phyloP scores from a whole-genome alignment of 2,113 vertebrate genomes.

The Pseudopodoces humilis region DNA sequence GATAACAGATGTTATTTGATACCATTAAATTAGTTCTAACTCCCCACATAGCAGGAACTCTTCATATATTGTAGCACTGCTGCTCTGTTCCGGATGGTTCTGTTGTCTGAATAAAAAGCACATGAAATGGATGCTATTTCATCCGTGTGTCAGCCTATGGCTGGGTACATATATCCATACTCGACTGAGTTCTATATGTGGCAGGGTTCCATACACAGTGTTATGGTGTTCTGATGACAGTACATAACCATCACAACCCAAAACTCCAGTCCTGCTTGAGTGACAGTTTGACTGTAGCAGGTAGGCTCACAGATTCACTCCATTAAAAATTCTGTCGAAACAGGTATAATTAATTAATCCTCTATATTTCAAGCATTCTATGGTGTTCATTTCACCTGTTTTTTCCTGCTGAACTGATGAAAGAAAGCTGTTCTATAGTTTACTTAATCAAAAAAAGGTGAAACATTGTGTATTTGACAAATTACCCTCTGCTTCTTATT shows the following conservation, averaged over 20 bases:
- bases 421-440: not conserved
- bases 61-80: not conserved
- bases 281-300: not conserved
- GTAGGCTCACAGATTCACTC: not conserved
- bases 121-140: not conserved
- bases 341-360: not conserved
- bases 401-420: not conserved
- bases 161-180: not conserved
- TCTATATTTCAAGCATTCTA: not conserved
- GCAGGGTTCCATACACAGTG: not conserved
- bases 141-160: not conserved
- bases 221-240: not conserved
- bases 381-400: not conserved
- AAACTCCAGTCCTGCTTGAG: not conserved
- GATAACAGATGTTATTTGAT: not conserved
- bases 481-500: not conserved
- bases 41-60: not conserved
- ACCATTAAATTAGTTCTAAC: not conserved
- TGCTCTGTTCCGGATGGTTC: not conserved
- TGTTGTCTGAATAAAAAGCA: not conserved
- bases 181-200: not conserved
- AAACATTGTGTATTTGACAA: not conserved
- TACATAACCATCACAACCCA: accelerated
- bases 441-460: not conserved
- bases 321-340: not conserved